These are phyloP conservation scores for Apis cerana DNA, from an alignment of 1,140 invertebrate genomes.

Conservation along the genomic window DNA sequence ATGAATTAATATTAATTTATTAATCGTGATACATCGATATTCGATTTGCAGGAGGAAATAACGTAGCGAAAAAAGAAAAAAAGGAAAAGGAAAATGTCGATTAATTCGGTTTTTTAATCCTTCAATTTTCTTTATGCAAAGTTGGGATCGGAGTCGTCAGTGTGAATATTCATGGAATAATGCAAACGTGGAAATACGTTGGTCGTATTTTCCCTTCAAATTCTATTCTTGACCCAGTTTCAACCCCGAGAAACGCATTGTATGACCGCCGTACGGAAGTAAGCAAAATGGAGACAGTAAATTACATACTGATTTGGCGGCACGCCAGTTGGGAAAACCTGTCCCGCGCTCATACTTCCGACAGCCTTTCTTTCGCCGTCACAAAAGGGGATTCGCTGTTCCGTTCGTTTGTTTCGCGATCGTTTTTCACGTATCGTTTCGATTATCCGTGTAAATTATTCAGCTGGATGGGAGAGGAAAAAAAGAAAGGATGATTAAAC, in stretches of 20 bases:
- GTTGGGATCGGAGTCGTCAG: background rate
- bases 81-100: too few species aligned
- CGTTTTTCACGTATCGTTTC: background rate
- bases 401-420: background rate
- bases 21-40: too few species aligned
- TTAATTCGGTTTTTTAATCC: too few species aligned
- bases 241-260: slow-evolving; percentile 14
- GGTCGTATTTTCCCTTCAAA: slow-evolving; percentile 15
- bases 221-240: slow-evolving; percentile 41
- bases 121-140: background rate
- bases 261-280: slow-evolving; percentile 15
- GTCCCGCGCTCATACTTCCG: background rate
- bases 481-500: too few species aligned
- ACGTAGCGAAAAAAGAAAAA: too few species aligned
- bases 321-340: background rate
- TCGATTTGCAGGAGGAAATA: too few species aligned
- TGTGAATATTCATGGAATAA: background rate
- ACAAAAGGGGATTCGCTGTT: background rate
- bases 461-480: background rate
- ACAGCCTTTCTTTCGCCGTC: background rate
- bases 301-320: slow-evolving; percentile 45
- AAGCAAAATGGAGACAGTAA: slow-evolving; percentile 40
- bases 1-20: too few species aligned
- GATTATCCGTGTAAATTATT: too few species aligned
- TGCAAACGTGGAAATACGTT: background rate